Conservation (phyloP, 2,797 vertebrate genomes). For the Pogoniulus pusillus region DNA sequence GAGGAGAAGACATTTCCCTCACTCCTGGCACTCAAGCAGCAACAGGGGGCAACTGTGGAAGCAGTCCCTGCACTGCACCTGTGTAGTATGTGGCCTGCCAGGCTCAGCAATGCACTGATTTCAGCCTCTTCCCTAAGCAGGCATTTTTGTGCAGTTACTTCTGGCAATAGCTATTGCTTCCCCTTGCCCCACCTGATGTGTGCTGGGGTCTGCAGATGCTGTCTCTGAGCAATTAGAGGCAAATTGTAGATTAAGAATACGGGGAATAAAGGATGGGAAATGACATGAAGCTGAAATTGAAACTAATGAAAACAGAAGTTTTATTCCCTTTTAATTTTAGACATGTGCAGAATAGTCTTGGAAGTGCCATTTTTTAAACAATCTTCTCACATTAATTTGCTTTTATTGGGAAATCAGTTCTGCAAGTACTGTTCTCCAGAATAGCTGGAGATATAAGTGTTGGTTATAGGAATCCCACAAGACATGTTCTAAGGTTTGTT, state of each 20-base stretch:
- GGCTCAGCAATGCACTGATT: background rate
- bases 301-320: background rate
- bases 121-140: background rate
- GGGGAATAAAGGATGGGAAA: background rate
- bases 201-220: background rate
- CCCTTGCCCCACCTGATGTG: background rate
- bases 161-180: background rate
- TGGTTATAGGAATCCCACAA: background rate
- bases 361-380: conserved; percentile 35
- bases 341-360: background rate
- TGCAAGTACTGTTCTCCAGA: background rate
- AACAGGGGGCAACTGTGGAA: background rate
- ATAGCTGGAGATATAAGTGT: background rate
- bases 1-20: background rate
- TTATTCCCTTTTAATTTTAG: conserved; percentile 9
- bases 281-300: background rate
- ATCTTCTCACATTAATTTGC: conserved; percentile 14
- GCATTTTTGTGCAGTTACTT: background rate
- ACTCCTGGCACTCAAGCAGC: background rate
- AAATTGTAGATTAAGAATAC: background rate
- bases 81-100: no score
- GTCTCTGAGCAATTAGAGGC: background rate
- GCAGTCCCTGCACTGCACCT: background rate
- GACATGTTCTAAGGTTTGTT: background rate
- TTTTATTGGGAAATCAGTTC: conserved; percentile 44